Base-by-base conservation (phyloP, 2,888 invertebrate species). In the Exocentrus adspersus region DNA sequence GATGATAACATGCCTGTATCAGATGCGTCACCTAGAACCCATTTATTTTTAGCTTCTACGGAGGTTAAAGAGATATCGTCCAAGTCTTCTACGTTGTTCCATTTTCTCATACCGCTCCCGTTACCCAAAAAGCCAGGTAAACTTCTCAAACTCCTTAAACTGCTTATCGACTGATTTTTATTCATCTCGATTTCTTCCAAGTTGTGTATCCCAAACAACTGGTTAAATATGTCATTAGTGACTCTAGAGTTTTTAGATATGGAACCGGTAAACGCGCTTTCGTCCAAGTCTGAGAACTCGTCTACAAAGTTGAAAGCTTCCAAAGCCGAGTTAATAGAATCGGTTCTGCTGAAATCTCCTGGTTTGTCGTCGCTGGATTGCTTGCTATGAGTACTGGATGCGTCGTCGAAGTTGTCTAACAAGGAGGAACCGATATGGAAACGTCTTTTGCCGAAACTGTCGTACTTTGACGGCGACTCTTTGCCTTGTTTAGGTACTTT, bases 1-100 rank as follows among this genome's bases (percentile, higher is more conserved):
- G n/a, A n/a, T n/a, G n/a, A n/a, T 67, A 73, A 82, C 82, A 79
- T 82, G 82, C 82, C 82, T 82, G 81, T 69, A 69, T 81, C 80
- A 68, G 78, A 79, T 70, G 68, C 46, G 63, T 80, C 80, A 72
- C 80, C 82, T 75, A 78, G 64, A 68, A 79, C 76, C 81, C 80
- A 79, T 72, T 72, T 74, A 69, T 69, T 72, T 50, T 66, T 69
- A 62, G 68, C 68, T 62, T 71, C 72, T 58, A 48, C 53, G 28
- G 78, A 78, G 54, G 59, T 60, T 41, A 76, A 61, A 56, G 78
- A 78, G 62, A 77, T 69, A 20, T 74, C 74, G 69, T 81, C 78
- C 58, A 82, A 65, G 24, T 79, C 75, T 53, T 81, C 77, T 2
- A 68, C 51, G 70, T 79, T 81, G 45, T 74, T 72, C 82, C 82